phyloP scores from a whole-genome alignment of 2,113 vertebrate species.

The Bos indicus region DNA sequence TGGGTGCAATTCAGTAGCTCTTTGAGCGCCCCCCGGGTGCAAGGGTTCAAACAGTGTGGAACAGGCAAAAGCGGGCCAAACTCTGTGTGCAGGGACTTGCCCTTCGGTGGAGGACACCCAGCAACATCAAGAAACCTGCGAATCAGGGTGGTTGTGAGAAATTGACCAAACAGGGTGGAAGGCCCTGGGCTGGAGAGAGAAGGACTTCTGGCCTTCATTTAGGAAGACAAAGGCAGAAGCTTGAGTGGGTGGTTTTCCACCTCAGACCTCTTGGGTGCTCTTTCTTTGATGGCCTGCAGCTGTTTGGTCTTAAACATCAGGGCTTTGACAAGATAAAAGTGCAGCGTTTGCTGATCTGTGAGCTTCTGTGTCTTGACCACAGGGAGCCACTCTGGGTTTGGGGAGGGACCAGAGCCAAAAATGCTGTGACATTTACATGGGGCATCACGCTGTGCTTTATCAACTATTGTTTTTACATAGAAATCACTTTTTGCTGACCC shows the following conservation, averaged over 20 bases:
- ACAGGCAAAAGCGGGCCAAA: not conserved
- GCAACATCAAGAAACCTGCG: fast-evolving
- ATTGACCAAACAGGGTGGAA: fast-evolving
- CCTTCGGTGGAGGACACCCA: not conserved
- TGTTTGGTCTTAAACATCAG: not conserved
- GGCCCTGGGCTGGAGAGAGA: fast-evolving
- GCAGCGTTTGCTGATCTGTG: fast-evolving
- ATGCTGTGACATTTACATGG: not conserved
- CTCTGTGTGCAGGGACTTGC: too few relatives aligned
- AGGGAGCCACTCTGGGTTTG: fast-evolving
- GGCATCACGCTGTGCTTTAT: not conserved
- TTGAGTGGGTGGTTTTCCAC: not conserved
- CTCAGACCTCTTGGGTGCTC: fast-evolving
- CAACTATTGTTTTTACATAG: not conserved
- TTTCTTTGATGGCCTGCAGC: too few relatives aligned
- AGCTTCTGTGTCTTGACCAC: not conserved
- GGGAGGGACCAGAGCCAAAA: not conserved
- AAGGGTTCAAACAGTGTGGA: fast-evolving
- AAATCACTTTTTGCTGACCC: not conserved
- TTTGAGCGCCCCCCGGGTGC: fast-evolving
- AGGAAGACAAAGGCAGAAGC: not conserved
- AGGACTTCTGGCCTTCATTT: too few relatives aligned
- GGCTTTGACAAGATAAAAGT: not conserved
- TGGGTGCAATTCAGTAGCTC: not conserved
- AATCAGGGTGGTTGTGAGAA: fast-evolving